Evolutionary conservation across 2,888 invertebrate genomes (phyloP), one percentile per base, ranked within the genome.

Genomic region (Meganola albula): DNA sequence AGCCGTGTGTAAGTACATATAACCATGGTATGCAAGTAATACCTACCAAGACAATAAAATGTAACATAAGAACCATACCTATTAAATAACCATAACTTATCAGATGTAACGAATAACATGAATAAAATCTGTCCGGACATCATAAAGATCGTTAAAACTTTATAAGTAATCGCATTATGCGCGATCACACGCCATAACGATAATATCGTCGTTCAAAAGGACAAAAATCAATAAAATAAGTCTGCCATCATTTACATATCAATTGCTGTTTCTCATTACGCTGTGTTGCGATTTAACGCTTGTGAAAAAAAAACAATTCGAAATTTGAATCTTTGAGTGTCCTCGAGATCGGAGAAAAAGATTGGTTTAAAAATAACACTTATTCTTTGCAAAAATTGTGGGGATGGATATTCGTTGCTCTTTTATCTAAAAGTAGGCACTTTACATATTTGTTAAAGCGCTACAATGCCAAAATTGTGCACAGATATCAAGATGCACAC

Each of bases 181-280:
- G 53, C 31, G 36, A 38, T 44, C 71, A 71, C 67, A 63, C 48
- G 30, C 40, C 46, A 42, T 43, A 34, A 48, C 37, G 34, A 30
- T 40, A 44, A 42, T 43, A 34, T 48, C 37, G 34, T 37, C 23
- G 40, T 48, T 60, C 53, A 64, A 68, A 65, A 57, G 58, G 55
- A 44, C 43, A 43, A 41, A 39, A 65, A 68, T 72, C 70, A 63
- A 72, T 71, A 64, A 63, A 64, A 62, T 50, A 52, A 43, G 55
- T 51, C 54, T 53, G 34, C 31, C n/a, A 20, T 20, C 20, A 72
- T 73, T 65, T 66, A 54, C 69, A 71, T 72, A 69, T 69, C 65
- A 36, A 36, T 31, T 40, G 53, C 58, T 62, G 71, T 72, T 65
- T 66, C 58, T 55, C 42, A 14, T 39, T 31, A 48, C 29, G 42